phyloP scores from a whole-genome alignment of 2,888 invertebrate species.

The Lasioglossum figueresi region DNA sequence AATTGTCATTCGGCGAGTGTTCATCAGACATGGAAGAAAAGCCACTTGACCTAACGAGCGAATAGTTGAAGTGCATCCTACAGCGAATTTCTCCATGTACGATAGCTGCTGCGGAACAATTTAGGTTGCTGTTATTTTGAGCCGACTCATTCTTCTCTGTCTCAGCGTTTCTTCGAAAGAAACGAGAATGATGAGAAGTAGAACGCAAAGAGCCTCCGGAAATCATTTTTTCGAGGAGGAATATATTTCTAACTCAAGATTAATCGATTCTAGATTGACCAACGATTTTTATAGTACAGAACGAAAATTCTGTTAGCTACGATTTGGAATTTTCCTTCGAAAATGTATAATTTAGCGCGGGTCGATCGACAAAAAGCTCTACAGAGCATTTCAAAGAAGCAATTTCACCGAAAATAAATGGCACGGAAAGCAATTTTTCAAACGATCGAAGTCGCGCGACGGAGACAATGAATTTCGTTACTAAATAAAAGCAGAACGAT shows the following conservation, averaged over 20 bases:
- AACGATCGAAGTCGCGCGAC: not conserved
- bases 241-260: not conserved
- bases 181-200: not conserved
- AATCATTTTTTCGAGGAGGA: not conserved
- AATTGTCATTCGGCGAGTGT: constrained; percentile 8
- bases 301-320: not conserved
- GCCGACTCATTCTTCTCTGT: not conserved
- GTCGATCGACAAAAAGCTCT: not conserved
- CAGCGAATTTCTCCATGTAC: constrained; percentile 22
- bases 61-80: constrained; percentile 26
- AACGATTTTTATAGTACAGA: not conserved
- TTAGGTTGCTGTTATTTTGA: constrained; percentile 13
- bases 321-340: not conserved
- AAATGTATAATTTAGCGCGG: not conserved
- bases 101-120: constrained; percentile 19
- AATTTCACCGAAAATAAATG: not conserved
- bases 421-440: not conserved
- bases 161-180: not conserved
- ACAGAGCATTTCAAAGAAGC: not conserved
- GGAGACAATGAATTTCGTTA: not conserved
- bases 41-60: constrained; percentile 32
- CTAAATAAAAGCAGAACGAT: not conserved
- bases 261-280: not conserved
- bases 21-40: constrained; percentile 31
- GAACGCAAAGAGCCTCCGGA: not conserved